Conservation (phyloP, 2,797 vertebrate genomes). For the Sebastolobus alascanus region DNA sequence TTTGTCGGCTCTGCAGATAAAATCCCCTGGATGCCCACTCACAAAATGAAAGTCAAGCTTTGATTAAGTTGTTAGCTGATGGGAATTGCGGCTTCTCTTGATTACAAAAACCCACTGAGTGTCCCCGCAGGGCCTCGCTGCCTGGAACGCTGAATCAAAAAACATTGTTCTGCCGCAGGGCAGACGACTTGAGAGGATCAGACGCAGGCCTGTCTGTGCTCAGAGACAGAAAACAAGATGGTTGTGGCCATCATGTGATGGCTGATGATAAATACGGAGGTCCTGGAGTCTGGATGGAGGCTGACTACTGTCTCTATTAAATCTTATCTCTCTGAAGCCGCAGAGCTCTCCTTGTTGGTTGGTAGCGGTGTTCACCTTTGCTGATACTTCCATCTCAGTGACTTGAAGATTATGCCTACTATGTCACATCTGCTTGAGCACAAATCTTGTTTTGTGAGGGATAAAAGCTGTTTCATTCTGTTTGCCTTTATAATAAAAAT, state of each 20-base stretch:
- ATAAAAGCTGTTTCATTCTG: not conserved
- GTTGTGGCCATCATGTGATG: slow-evolving; percentile 11
- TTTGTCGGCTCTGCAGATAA: slow-evolving; percentile 29
- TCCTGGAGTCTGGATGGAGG: slow-evolving; percentile 5
- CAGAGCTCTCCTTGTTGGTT: slow-evolving; percentile 29
- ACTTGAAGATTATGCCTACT: not conserved
- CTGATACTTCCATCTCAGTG: slow-evolving; percentile 24
- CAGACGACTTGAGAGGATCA: not conserved
- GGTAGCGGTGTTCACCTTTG: slow-evolving; percentile 59
- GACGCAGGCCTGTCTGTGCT: not conserved
- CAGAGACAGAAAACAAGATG: slow-evolving; percentile 8
- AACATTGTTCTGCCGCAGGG: slow-evolving; percentile 4
- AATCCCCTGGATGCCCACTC: slow-evolving; percentile 30
- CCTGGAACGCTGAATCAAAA: slow-evolving; percentile 28
- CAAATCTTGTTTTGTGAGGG: not conserved
- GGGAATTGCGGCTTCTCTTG: slow-evolving; percentile 52
- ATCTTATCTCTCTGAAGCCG: slow-evolving; percentile 4
- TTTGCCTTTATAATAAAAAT: not conserved
- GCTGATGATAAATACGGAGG: slow-evolving; percentile 7
- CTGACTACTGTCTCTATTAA: not conserved
- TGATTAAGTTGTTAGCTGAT: slow-evolving; percentile 61
- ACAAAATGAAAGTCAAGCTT: slow-evolving; percentile 57
- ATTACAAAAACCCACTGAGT: slow-evolving; percentile 52
- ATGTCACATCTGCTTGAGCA: slow-evolving; percentile 13
- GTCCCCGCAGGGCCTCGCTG: slow-evolving; percentile 28